Conservation (phyloP, 2,888 invertebrate genomes). For the Orthonychiurus folsomi region DNA sequence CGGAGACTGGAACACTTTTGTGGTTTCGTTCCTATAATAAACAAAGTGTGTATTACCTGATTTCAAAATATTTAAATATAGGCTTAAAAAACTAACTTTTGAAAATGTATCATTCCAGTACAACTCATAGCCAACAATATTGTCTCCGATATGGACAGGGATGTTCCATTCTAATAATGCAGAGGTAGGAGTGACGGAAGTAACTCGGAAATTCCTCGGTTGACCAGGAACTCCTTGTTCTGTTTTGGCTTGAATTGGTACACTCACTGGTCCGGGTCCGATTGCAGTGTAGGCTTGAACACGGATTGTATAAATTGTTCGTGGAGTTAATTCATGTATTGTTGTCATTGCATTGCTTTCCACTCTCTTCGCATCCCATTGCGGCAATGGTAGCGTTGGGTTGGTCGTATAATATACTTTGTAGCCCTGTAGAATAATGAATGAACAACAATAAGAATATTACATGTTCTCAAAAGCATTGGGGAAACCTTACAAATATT, state of each 20-base stretch:
- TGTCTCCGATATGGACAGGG: constrained; percentile 83
- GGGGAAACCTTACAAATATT: too few relatives aligned
- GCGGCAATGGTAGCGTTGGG: constrained; percentile 71
- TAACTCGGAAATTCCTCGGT: constrained; percentile 78
- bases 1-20: constrained; percentile 69
- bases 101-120: constrained; percentile 97
- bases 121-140: constrained; percentile 87
- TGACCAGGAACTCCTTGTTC: constrained; percentile 95
- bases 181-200: constrained; percentile 79
- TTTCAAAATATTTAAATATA: constrained; percentile 8
- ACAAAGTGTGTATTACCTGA: neutral
- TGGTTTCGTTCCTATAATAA: constrained; percentile 61
- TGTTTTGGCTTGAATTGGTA: constrained; percentile 95
- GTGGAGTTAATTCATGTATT: constrained; percentile 80
- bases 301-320: constrained; percentile 86
- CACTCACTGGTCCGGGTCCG: constrained; percentile 88
- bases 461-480: too few relatives aligned
- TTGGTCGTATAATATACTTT: constrained; percentile 93
- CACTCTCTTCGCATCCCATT: constrained; percentile 89
- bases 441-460: neutral
- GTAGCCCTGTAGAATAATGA: constrained; percentile 64
- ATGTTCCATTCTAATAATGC: constrained; percentile 87
- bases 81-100: constrained; percentile 49
- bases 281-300: constrained; percentile 90
- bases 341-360: constrained; percentile 88